phyloP scores from a whole-genome alignment of 30 jellyfish, hydroid and myxozoan species.

The Chrysaora quinquecirrha region DNA sequence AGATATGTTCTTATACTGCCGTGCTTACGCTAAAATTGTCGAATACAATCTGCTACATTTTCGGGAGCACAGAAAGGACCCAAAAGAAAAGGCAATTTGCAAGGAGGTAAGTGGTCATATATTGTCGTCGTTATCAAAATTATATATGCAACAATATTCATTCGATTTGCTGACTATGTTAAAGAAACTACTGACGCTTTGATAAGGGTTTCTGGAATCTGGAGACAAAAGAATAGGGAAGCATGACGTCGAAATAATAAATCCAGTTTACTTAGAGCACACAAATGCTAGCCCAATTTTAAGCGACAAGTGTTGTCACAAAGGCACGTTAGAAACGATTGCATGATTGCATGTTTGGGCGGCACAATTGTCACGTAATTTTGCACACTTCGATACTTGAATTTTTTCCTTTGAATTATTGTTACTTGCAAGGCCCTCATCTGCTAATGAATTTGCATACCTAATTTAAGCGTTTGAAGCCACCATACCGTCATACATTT shows the following conservation, averaged over 20 bases:
- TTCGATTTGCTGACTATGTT: neutral
- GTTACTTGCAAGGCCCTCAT: too few relatives aligned
- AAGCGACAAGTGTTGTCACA: neutral
- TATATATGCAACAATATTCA: neutral
- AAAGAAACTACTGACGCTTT: neutral
- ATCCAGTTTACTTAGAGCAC: neutral
- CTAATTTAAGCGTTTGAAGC: too few relatives aligned
- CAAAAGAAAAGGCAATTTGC: conserved; percentile 14
- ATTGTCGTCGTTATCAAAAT: neutral
- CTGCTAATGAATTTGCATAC: too few relatives aligned
- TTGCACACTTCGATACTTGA: too few relatives aligned
- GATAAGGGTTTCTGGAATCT: neutral
- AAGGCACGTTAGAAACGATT: too few relatives aligned
- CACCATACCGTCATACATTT: too few relatives aligned
- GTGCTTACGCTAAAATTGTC: conserved; percentile 63
- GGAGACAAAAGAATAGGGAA: neutral
- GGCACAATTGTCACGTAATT: too few relatives aligned
- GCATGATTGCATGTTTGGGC: too few relatives aligned
- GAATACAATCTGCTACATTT: conserved; percentile 54
- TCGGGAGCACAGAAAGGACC: conserved; percentile 24
- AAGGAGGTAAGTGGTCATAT: conserved; percentile 21
- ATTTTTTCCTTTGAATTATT: too few relatives aligned
- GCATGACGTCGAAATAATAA: neutral
- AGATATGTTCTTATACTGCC: conserved; percentile 53
- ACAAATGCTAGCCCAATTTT: neutral